phyloP scores from a whole-genome alignment of 2,888 invertebrate genomes.

The Syrista parreyssii region DNA sequence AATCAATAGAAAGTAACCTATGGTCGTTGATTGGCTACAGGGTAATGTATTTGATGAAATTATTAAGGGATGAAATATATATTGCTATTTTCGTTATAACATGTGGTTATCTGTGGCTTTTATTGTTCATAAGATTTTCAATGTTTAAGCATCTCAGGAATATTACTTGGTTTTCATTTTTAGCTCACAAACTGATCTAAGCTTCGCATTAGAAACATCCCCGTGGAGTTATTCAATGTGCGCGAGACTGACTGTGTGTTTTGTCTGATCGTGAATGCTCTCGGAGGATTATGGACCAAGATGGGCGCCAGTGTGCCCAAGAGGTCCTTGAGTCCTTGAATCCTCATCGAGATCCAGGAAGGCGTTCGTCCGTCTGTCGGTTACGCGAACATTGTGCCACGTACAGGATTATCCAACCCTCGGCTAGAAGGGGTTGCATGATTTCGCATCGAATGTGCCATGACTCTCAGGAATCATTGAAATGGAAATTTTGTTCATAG shows the following conservation, averaged over 20 bases:
- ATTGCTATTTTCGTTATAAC: too few species aligned
- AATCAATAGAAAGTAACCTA: too few species aligned
- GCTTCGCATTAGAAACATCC: constrained; percentile 56
- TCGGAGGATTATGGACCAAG: constrained; percentile 49
- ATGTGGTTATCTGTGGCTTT: too few species aligned
- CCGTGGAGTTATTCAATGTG: constrained; percentile 49
- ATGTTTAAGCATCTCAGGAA: too few species aligned
- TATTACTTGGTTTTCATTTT: too few species aligned
- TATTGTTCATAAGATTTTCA: too few species aligned
- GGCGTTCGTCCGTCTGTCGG: constrained; percentile 36
- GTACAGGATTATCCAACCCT: constrained; percentile 46
- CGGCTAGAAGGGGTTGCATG: constrained; percentile 35
- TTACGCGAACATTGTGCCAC: constrained; percentile 59
- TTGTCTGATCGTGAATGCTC: constrained; percentile 56
- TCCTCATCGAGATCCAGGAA: constrained; percentile 18
- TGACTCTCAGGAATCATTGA: constrained; percentile 34
- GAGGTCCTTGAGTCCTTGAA: constrained; percentile 28
- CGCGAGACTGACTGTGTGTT: constrained; percentile 39
- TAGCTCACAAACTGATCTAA: constrained; percentile 28
- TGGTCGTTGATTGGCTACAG: too few species aligned
- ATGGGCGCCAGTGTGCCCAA: constrained; percentile 36
- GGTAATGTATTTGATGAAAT: too few species aligned
- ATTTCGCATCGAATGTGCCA: constrained; percentile 34
- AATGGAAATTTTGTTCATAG: constrained; percentile 26
- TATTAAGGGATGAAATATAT: too few species aligned